Percentiles rank a stretch among this genome's conserved stretches.
Conservation (phyloP, 2,797 vertebrate genomes). For the Acropternis orthonyx region DNA sequence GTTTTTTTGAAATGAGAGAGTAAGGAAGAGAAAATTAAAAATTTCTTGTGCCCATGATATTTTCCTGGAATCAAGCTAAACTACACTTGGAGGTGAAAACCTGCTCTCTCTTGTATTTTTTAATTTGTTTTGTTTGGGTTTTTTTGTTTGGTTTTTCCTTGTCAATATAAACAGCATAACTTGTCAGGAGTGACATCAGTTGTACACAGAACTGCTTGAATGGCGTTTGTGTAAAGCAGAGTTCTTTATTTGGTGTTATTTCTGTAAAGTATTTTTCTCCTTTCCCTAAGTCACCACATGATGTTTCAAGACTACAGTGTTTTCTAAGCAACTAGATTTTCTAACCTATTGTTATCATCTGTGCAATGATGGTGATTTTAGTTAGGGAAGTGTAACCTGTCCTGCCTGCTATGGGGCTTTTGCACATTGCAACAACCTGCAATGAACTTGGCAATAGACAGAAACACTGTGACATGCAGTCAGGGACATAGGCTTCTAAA, state of each 20-base stretch:
- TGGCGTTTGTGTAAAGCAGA: background rate
- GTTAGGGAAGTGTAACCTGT: background rate
- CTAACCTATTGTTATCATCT: background rate
- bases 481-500: background rate
- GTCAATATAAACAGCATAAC: background rate
- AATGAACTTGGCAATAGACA: rapidly evolving
- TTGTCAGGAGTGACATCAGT: background rate
- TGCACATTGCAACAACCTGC: background rate
- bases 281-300: background rate
- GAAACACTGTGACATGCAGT: background rate
- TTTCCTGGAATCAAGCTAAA: background rate
- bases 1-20: background rate
- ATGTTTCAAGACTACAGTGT: background rate
- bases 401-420: background rate
- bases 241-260: background rate
- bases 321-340: background rate
- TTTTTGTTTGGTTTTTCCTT: background rate
- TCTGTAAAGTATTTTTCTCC: background rate
- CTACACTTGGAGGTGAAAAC: background rate
- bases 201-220: background rate
- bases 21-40: background rate
- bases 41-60: background rate
- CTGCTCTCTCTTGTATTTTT: background rate
- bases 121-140: background rate
- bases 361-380: background rate